Conservation (phyloP, 2,797 vertebrate genomes). For the Phataginus tetradactyla region DNA sequence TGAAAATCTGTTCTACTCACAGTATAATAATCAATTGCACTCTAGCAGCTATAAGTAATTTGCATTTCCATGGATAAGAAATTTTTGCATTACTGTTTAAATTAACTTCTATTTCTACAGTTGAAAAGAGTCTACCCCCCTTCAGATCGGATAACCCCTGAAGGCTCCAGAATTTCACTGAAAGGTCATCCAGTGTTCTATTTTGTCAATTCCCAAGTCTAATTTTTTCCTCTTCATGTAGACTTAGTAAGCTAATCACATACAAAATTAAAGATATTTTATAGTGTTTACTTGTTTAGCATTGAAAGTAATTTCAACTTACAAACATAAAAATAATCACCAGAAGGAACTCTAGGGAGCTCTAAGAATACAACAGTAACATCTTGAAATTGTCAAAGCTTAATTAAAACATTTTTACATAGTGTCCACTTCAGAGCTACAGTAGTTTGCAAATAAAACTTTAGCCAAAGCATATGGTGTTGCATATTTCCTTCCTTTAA, state of each 20-base stretch:
- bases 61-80: not conserved
- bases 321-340: conserved; percentile 30
- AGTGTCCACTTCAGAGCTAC: conserved; percentile 36
- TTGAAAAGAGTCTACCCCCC: not conserved
- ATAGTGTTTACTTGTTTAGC: not conserved
- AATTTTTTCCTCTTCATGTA: not conserved
- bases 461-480: conserved; percentile 13
- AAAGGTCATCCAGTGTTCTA: not conserved
- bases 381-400: conserved; percentile 70
- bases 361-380: conserved; percentile 44
- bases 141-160: not conserved
- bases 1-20: not conserved
- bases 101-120: not conserved
- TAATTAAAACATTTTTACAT: conserved; percentile 71
- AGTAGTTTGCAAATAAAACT: conserved; percentile 52
- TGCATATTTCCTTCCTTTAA: conserved; percentile 26
- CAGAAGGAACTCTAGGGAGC: not conserved
- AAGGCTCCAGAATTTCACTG: not conserved
- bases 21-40: not conserved
- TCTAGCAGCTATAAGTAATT: not conserved
- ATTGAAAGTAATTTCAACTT: conserved; percentile 42
- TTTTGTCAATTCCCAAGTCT: not conserved
- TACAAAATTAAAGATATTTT: not conserved
- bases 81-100: not conserved
- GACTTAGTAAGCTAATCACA: not conserved